A percentile compares a stretch with the other conserved stretches of the same genome.
Conservation (phyloP, 2,113 vertebrate genomes). For the human (Homo sapiens) region DNA sequence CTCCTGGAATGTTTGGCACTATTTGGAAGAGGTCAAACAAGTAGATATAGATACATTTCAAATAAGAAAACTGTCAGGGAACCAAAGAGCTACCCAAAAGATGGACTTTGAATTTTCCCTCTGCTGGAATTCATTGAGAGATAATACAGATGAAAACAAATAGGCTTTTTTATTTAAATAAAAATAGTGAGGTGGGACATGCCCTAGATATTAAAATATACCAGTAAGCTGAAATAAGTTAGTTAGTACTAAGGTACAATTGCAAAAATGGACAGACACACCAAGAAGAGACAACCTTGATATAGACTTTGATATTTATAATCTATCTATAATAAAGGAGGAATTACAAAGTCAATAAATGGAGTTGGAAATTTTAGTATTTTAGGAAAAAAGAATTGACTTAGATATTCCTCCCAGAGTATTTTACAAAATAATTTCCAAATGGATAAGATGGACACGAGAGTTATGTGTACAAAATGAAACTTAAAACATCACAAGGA, state of each 20-base stretch:
- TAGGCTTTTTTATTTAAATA: background rate
- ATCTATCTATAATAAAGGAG: constrained; percentile 14
- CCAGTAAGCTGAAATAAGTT: constrained; percentile 35
- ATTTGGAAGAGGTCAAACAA: constrained; percentile 12
- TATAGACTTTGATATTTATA: background rate
- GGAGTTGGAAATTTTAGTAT: background rate
- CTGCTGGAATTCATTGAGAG: background rate
- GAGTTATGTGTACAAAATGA: background rate
- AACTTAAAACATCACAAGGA: background rate
- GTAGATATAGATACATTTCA: background rate
- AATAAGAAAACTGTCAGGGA: background rate
- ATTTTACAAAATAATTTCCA: constrained; percentile 49
- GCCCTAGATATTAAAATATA: background rate
- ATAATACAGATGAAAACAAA: background rate
- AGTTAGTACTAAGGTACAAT: background rate
- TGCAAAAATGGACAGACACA: background rate
- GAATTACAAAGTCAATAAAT: constrained; percentile 48
- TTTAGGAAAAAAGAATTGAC: background rate
- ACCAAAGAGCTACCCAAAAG: background rate
- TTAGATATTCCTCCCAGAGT: background rate
- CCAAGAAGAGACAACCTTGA: background rate
- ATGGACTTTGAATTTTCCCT: background rate
- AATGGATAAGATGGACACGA: background rate
- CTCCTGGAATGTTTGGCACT: background rate
- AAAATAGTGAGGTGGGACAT: background rate